Evolutionary conservation across 2,888 invertebrate species (phyloP), one percentile per base, ranked within the genome.

Genomic region (Pecten maximus): DNA sequence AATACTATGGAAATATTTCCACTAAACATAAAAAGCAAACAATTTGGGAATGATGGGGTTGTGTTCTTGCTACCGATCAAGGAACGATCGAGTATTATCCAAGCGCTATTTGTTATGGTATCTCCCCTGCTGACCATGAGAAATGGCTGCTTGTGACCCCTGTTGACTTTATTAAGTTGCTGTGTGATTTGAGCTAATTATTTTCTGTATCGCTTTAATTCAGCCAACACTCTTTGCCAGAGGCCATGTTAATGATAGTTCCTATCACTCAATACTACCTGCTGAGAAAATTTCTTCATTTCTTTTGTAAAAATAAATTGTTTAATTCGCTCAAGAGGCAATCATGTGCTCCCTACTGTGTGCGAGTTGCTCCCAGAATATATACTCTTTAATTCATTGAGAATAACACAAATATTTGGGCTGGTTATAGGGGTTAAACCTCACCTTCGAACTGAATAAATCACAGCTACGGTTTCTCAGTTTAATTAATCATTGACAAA

Each of bases 371-470:
- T 88, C 87, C n/a, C 40, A 89, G 40, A 60, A 87, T 48, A 35
- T 12, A 87, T 87, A 40, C 54, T 54, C 54, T 89, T 87, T 54
- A 87, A 86, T 87, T 60, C 54, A 86, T 87, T 16, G 39, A 88
- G 48, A 89, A 60, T 87, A 89, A 40, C 54, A 87, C 89, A 89
- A 87, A 89, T 54, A 86, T 87, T 87, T 89, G 60, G 35, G 88
- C 87, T 86, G n/a, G 74, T 74, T 74, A 74, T 74, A n/a, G 74
- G 74, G 74, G 35, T 74, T 35, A 35, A 35, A 74, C 28, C 74
- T 74, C 35, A 12, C 28, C 35, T 74, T 74, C 74, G 74, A 74
- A 74, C 74, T 35, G 74, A 74, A 74, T 74, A 74, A 74, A 74
- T 74, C 74, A 74, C 74, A 74, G 74, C 74, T 74, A 74, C 74